Evolutionary conservation across 2,888 invertebrate genomes (phyloP), one percentile per base, ranked within the genome.

Genomic region (Yponomeuta sedellus): DNA sequence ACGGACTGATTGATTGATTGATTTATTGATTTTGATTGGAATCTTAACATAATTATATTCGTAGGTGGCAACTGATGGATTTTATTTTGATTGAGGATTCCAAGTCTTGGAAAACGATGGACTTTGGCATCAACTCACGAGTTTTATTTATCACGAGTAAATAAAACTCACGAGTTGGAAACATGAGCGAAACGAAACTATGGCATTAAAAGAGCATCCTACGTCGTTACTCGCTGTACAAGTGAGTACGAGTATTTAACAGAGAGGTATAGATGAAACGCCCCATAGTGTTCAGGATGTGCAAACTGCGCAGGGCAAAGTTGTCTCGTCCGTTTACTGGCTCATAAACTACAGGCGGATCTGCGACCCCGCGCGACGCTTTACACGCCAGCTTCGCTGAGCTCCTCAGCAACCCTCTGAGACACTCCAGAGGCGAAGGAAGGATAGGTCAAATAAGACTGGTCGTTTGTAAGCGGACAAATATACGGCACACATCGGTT

Each of bases 271-370:
- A 44, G 44, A 44, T 10, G 44, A 12, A 44, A 1, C 44, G n/a
- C 58, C 10, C 58, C 19, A 58, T 19, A n/a, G 20, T 8, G 19
- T 58, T 58, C 58, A 20, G 58, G 20, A 58, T 58, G 58, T 58
- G 58, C 19, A 58, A 58, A 58, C 10, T 22, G 58, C 58, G 19
- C 58, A 3, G 1, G 20, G 58, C 58, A 58, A 52, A 58, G 20
- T 58, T 58, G 58, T 58, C 58, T 58, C 58, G 58, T 58, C 58
- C 20, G 58, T 58, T 58, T 58, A 58, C 58, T 58, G 58, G 20
- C 58, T 58, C 58, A 58, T 58, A 58, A 58, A 58, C 19, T 22
- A 58, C 58, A 58, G n/a, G 16, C 56, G 8, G 58, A 58, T 58
- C 58, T 58, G 20, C 20, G 58, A 58, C 58, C 58, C 58, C 58